Evolutionary conservation across 2,113 vertebrate genomes (phyloP).

Genomic region (Sinocyclocheilus anshuiensis): DNA sequence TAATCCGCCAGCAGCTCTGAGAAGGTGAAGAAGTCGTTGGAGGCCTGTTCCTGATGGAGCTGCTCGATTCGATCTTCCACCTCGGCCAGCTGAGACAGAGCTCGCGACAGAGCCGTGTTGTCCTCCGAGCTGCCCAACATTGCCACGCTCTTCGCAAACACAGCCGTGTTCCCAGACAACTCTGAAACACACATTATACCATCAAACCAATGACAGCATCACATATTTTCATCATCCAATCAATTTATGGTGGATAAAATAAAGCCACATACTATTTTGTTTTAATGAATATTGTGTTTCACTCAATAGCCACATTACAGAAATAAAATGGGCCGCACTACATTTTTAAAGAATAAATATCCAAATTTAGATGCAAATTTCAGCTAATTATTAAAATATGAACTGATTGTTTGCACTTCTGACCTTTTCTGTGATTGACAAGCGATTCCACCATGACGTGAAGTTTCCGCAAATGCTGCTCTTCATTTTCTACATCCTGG

Average conservation of each 20-base stretch:
- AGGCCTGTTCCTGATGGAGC: conserved; percentile 93
- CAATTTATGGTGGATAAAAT: too few species aligned
- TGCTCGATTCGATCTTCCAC: conserved; percentile 97
- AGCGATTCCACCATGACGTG: conserved; percentile 87
- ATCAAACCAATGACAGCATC: too few species aligned
- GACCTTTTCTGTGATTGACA: conserved; percentile 93
- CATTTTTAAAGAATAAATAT: not conserved
- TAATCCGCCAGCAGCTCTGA: conserved; percentile 94
- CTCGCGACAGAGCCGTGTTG: conserved; percentile 94
- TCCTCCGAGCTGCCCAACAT: conserved; percentile 98
- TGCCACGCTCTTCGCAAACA: conserved; percentile 94
- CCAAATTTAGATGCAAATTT: not conserved
- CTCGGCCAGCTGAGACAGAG: conserved; percentile 94
- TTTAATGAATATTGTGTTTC: not conserved
- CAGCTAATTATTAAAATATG: not conserved
- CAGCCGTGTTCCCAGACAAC: conserved; percentile 86
- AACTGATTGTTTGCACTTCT: not conserved
- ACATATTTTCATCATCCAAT: too few species aligned
- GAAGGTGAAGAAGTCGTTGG: conserved; percentile 88
- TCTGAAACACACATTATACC: conserved; percentile 62
- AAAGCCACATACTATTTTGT: too few species aligned
- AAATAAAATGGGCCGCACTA: not conserved
- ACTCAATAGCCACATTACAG: not conserved
- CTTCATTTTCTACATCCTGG: conserved; percentile 93
- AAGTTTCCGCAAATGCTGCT: conserved; percentile 91